Evolutionary conservation across 2,113 vertebrate genomes (phyloP).

Genomic region (Aplodontia rufa): DNA sequence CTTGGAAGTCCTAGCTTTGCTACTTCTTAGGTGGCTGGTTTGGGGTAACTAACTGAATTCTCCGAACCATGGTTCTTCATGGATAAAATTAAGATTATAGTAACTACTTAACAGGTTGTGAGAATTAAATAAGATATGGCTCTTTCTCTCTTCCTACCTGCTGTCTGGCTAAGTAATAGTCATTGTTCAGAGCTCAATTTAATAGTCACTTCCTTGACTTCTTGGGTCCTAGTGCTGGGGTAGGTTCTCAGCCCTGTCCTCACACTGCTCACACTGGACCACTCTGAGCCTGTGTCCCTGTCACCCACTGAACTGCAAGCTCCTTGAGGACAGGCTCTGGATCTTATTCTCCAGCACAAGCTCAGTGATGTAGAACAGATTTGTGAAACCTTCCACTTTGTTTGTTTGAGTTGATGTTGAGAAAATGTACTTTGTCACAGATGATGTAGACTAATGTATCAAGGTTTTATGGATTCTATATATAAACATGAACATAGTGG

Average conservation of each 20-base stretch:
- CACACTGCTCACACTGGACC: neutral
- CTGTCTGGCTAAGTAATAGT: neutral
- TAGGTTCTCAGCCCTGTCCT: neutral
- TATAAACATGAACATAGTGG: neutral
- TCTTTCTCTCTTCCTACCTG: neutral
- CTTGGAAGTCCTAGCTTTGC: neutral
- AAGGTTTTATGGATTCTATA: neutral
- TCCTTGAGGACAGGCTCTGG: neutral
- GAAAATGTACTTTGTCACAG: neutral
- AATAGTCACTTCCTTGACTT: neutral
- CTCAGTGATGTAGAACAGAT: neutral
- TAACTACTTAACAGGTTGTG: neutral
- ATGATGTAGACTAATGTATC: neutral
- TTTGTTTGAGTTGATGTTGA: neutral
- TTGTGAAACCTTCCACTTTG: neutral
- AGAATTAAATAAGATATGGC: neutral
- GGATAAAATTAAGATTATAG: neutral
- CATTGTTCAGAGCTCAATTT: neutral
- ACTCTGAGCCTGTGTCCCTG: neutral
- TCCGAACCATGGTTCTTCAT: neutral
- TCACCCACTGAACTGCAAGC: neutral
- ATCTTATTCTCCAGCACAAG: neutral
- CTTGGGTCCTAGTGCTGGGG: fast-evolving
- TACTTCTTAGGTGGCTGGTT: neutral
- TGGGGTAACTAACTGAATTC: neutral